A percentile compares a stretch with the other conserved stretches of the same genome.
phyloP scores from a whole-genome alignment of 1,140 invertebrate species.

The Ganaspis sp. region DNA sequence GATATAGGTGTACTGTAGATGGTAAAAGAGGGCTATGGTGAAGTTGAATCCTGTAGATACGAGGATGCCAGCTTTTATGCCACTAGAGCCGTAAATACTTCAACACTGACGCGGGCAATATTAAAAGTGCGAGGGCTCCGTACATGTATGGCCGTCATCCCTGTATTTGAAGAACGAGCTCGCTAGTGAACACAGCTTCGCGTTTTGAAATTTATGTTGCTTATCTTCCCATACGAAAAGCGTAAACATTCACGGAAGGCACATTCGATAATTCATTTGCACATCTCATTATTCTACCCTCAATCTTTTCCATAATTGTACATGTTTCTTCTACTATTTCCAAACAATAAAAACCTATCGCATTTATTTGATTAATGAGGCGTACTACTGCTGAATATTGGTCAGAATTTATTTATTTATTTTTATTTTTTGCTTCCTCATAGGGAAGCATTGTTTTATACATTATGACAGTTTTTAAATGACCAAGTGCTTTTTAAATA shows the following conservation, averaged over 20 bases:
- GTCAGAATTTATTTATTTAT: no score
- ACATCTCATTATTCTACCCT: slow-evolving; percentile 37
- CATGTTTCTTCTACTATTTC: no score
- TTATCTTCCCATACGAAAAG: slow-evolving; percentile 49
- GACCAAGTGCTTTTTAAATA: no score
- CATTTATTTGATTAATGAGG: no score
- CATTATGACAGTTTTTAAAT: no score
- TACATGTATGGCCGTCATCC: slow-evolving; percentile 62
- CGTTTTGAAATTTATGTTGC: slow-evolving; percentile 66
- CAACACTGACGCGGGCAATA: slow-evolving; percentile 71
- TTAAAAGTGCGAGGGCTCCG: slow-evolving; percentile 68
- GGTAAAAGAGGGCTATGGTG: slow-evolving; percentile 1
- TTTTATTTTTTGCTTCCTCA: no score
- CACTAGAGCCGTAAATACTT: slow-evolving; percentile 71
- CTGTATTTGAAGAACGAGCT: slow-evolving; percentile 56
- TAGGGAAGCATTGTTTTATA: no score
- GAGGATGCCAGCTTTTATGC: slow-evolving; percentile 55
- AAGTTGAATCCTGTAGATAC: slow-evolving; percentile 24
- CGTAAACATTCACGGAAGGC: slow-evolving; percentile 35
- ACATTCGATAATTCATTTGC: slow-evolving; percentile 53
- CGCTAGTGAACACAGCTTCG: slow-evolving; percentile 48
- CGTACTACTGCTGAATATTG: no score
- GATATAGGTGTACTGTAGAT: slow-evolving; percentile 18
- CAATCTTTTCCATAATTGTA: no score
- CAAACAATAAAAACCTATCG: no score